These are phyloP conservation scores for Austrolebias charrua DNA, from an alignment of 2,797 vertebrate species.

Conservation along the genomic window DNA sequence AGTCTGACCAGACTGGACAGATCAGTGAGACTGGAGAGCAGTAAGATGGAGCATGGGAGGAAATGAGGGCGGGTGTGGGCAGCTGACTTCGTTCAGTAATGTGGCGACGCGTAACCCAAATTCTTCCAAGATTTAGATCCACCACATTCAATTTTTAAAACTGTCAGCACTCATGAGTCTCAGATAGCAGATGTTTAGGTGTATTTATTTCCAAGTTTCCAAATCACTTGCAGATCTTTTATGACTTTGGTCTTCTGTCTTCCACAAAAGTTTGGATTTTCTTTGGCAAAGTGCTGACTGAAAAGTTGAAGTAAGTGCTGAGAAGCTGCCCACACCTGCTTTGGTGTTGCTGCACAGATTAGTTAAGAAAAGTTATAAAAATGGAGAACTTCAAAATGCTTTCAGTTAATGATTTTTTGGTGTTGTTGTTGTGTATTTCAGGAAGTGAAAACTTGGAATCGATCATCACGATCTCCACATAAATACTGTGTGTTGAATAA, in stretches of 20 bases:
- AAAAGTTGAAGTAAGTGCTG: conserved; percentile 36
- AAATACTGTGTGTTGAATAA: no score
- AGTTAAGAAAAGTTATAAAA: conserved; percentile 2
- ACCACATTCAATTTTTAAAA: conserved; percentile 29
- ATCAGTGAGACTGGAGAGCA: conserved; percentile 63
- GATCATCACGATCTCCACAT: no score
- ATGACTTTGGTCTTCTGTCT: conserved; percentile 38
- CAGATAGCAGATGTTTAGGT: neutral
- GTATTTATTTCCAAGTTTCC: conserved; percentile 1
- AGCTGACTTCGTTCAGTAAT: conserved; percentile 40
- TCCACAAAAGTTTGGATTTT: conserved; percentile 37
- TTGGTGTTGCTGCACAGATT: conserved; percentile 7
- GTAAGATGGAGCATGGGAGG: conserved; percentile 51
- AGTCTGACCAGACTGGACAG: conserved; percentile 82
- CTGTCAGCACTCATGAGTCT: neutral
- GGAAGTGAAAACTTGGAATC: no score
- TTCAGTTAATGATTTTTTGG: neutral
- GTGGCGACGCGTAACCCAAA: conserved; percentile 15
- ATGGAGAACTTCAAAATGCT: neutral
- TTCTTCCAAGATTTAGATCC: conserved; percentile 24
- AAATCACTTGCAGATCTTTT: conserved; percentile 20
- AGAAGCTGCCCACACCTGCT: conserved; percentile 37
- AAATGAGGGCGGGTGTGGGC: conserved; percentile 43
- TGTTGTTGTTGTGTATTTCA: no score
- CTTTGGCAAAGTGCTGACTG: conserved; percentile 43